These are phyloP conservation scores for Mormyrus proboscirostris DNA, from an alignment of 2,797 vertebrate genomes.

Conservation along the genomic window DNA sequence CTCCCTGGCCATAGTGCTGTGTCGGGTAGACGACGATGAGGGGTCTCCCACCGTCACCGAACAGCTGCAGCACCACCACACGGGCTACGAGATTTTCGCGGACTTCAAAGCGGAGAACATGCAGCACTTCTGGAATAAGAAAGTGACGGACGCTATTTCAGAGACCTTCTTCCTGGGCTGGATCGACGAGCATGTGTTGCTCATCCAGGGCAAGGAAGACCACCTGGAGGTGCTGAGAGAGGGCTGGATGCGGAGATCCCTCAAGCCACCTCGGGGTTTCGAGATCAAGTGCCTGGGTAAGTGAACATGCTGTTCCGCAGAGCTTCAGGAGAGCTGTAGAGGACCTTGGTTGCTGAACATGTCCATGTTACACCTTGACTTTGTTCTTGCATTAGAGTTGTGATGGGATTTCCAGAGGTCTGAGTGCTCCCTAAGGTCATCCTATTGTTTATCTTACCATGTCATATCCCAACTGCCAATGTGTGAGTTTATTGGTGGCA, in stretches of 20 bases:
- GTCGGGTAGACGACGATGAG: slow-evolving; percentile 51
- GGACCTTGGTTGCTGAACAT: neutral
- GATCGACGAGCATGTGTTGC: slow-evolving; percentile 92
- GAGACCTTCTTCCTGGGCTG: slow-evolving; percentile 94
- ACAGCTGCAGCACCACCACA: slow-evolving; percentile 73
- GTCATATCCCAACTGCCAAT: neutral
- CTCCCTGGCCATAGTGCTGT: slow-evolving; percentile 88
- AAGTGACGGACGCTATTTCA: slow-evolving; percentile 80
- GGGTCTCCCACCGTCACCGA: slow-evolving; percentile 48
- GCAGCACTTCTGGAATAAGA: slow-evolving; percentile 87
- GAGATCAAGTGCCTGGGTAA: slow-evolving; percentile 89
- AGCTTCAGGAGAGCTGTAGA: neutral
- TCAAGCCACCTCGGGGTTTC: slow-evolving; percentile 85
- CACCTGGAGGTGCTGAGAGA: slow-evolving; percentile 88
- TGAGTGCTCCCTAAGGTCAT: neutral
- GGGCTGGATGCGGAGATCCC: slow-evolving; percentile 84
- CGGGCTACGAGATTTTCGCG: slow-evolving; percentile 93
- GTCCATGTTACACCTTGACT: neutral
- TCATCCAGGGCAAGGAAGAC: slow-evolving; percentile 90
- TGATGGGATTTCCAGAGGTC: neutral
- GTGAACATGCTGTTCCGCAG: slow-evolving; percentile 28
- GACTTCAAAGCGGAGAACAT: slow-evolving; percentile 93
- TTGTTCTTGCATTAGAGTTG: neutral
- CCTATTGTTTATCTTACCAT: neutral
- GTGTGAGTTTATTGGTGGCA: neutral